Percentiles rank a stretch among this genome's conserved stretches.
phyloP scores from a whole-genome alignment of 1,140 invertebrate genomes.

The Dermatophagoides farinae region DNA sequence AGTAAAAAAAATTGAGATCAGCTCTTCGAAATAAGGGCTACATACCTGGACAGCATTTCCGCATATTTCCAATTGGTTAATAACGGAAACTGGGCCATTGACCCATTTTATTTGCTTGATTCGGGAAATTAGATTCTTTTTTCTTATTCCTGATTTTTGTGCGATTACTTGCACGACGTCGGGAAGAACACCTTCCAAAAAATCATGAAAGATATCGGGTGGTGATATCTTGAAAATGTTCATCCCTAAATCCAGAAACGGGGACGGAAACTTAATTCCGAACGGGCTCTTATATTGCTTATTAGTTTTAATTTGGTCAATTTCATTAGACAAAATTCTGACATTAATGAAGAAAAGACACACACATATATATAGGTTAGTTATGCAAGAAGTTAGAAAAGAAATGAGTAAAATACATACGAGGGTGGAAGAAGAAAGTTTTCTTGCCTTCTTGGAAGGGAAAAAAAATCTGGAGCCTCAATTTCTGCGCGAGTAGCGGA shows the following conservation, averaged over 20 bases:
- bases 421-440: too few relatives aligned
- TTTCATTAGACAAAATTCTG: neutral
- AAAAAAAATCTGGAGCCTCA: too few relatives aligned
- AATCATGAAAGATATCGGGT: neutral
- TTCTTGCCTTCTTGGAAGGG: too few relatives aligned
- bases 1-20: too few relatives aligned
- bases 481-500: neutral
- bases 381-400: neutral
- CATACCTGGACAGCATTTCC: too few relatives aligned
- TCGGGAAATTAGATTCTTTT: neutral
- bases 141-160: neutral
- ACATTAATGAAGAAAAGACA: neutral
- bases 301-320: neutral
- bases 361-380: neutral
- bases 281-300: neutral
- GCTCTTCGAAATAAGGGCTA: too few relatives aligned
- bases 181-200: neutral
- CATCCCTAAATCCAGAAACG: neutral
- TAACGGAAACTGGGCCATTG: neutral
- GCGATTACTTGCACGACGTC: neutral
- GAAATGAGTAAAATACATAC: too few relatives aligned
- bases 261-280: neutral
- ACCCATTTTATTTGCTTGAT: neutral
- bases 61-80: neutral
- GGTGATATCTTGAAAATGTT: neutral